Conservation (phyloP, 2,888 invertebrate species). For the Ochropacha duplaris region DNA sequence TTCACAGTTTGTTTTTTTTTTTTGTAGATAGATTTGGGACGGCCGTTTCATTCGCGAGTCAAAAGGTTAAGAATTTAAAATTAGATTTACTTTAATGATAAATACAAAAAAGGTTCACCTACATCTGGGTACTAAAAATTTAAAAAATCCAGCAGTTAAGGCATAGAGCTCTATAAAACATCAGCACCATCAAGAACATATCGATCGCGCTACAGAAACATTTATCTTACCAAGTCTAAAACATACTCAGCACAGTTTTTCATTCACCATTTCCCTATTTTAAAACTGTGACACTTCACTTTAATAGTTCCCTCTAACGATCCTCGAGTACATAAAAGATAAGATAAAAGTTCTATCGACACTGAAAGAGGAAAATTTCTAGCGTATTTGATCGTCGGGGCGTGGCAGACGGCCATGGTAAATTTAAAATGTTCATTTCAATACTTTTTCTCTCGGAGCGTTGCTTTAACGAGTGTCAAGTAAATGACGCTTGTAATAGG, state of each 20-base stretch:
- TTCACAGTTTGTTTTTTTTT: too few species aligned
- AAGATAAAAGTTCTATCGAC: constrained; percentile 41
- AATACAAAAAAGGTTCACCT: too few species aligned
- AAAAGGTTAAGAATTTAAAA: too few species aligned
- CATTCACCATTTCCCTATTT: constrained; percentile 30
- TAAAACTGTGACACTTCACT: constrained; percentile 36
- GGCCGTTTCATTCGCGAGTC: too few species aligned
- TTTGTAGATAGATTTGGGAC: too few species aligned
- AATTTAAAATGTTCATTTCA: constrained; percentile 50
- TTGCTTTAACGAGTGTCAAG: constrained; percentile 16
- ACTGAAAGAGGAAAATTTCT: constrained; percentile 34
- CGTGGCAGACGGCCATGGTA: constrained; percentile 34
- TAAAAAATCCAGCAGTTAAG: neutral
- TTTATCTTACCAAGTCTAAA: constrained; percentile 28
- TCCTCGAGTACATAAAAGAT: constrained; percentile 42
- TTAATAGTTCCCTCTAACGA: constrained; percentile 46
- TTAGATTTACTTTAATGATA: too few species aligned
- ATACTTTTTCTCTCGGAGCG: constrained; percentile 22
- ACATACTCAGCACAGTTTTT: constrained; percentile 28
- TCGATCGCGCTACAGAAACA: constrained; percentile 27
- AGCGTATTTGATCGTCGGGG: constrained; percentile 40
- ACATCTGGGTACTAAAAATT: too few species aligned
- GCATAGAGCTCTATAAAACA: too few species aligned
- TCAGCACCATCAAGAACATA: neutral
- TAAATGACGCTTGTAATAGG: neutral